These are phyloP conservation scores for Anthoptus insignis DNA, from an alignment of 2,888 invertebrate species.

Conservation along the genomic window DNA sequence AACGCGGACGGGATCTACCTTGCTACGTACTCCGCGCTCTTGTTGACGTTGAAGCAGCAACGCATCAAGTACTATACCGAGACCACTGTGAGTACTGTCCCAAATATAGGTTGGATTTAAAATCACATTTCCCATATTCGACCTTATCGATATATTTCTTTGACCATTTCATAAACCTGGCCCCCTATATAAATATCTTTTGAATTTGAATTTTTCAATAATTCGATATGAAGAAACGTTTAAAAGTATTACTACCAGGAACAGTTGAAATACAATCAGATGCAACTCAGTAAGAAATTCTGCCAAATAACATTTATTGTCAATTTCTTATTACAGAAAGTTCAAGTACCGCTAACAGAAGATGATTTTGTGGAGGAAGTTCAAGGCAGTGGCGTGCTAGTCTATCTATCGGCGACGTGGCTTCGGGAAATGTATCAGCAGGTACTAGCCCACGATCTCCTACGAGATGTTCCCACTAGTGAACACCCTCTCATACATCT, in stretches of 20 bases:
- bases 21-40: constrained; percentile 94
- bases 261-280: no score
- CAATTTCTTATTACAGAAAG: no score
- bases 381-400: constrained; percentile 96
- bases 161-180: no score
- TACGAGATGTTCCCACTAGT: constrained; percentile 90
- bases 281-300: no score
- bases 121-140: no score
- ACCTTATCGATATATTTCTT: no score
- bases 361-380: constrained; percentile 97
- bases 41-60: constrained; percentile 93
- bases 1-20: constrained; percentile 98
- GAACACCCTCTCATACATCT: constrained; percentile 91
- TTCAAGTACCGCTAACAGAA: constrained; percentile 89
- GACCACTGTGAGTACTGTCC: constrained; percentile 74
- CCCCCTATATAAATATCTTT: no score
- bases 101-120: no score
- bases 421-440: constrained; percentile 97
- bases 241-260: no score
- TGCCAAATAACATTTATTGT: no score
- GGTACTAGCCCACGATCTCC: constrained; percentile 91
- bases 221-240: no score
- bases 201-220: no score
- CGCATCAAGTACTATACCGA: constrained; percentile 92
- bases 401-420: constrained; percentile 98